Evolutionary conservation across 1,140 invertebrate species (phyloP), one percentile per base, ranked within the genome.

Genomic region (Ceratina japonica): DNA sequence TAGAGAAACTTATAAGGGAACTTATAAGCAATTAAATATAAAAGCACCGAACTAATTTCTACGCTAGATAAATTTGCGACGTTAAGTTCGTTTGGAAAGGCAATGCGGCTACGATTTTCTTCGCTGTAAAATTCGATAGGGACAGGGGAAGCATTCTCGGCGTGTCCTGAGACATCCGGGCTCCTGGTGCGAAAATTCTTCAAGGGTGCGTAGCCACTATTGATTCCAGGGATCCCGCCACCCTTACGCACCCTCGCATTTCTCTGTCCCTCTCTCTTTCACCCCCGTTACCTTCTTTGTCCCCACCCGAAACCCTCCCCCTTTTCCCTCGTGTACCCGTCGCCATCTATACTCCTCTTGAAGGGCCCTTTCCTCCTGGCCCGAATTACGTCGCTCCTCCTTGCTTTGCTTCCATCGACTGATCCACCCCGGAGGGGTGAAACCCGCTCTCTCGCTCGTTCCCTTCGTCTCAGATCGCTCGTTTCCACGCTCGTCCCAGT

Each of bases 201-300:
- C 87, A 86, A 89, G 87, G 88, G 87, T 89, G 83, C 88, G 88
- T 88, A 80, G 86, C 81, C 75, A 86, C 88, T 90, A 90, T 90
- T 90, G 89, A 90, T 90, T 90, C 87, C 85, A 82, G 76, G 78
- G 66, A 87, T 87, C 37, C 79, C 71, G 79, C 83, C 83, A 80
- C 83, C 81, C 83, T 87, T 80, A 88, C 83, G 87, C 86, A 85
- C 85, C 83, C 84, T 79, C 77, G 66, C 84, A 64, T 78, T 63
- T 75, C 74, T 78, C 73, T 82, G 68, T 82, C 80, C 66, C 24
- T 65, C 52, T 80, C 75, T 77, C 63, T 79, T 65, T 72, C 16
- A 44, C 73, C 59, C 65, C 74, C 58, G n/a, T 56, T 76, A 58
- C 68, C 51, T 54, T 74, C 64, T 73, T 73, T 69, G 59, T 66